These are phyloP conservation scores for Clamator glandarius DNA, from an alignment of 2,797 vertebrate species.

Conservation along the genomic window DNA sequence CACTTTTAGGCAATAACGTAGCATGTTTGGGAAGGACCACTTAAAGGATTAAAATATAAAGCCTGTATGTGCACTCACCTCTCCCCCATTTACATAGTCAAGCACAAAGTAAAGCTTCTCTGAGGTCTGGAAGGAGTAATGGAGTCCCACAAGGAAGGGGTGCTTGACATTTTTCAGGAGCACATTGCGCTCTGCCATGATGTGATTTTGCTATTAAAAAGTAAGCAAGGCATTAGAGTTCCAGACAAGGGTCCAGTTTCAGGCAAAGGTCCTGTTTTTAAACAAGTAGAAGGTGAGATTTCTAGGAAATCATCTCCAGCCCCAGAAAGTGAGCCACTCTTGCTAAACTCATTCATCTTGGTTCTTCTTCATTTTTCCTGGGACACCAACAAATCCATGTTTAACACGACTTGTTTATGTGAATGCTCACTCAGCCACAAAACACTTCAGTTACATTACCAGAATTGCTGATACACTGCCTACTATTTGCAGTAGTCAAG, in stretches of 20 bases:
- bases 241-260: background rate
- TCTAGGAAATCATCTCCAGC: fast-evolving
- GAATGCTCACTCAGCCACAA: background rate
- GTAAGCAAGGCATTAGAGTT: background rate
- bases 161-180: conserved; percentile 95
- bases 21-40: background rate
- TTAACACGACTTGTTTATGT: background rate
- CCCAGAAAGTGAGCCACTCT: background rate
- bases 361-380: background rate
- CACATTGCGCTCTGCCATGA: conserved; percentile 97
- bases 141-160: conserved; percentile 94
- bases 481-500: background rate
- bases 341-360: background rate
- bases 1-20: background rate
- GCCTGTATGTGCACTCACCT: conserved; percentile 78
- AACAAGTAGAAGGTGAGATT: background rate
- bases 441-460: fast-evolving
- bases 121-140: conserved; percentile 95
- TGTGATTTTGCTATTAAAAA: conserved; percentile 90
- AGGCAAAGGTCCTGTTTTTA: background rate
- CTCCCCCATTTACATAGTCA: conserved; percentile 97
- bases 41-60: background rate
- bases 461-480: background rate
- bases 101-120: conserved; percentile 99
- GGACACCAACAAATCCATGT: background rate